Base-by-base conservation (phyloP, 1,140 invertebrate genomes). In the Hylaeus anthracinus region DNA sequence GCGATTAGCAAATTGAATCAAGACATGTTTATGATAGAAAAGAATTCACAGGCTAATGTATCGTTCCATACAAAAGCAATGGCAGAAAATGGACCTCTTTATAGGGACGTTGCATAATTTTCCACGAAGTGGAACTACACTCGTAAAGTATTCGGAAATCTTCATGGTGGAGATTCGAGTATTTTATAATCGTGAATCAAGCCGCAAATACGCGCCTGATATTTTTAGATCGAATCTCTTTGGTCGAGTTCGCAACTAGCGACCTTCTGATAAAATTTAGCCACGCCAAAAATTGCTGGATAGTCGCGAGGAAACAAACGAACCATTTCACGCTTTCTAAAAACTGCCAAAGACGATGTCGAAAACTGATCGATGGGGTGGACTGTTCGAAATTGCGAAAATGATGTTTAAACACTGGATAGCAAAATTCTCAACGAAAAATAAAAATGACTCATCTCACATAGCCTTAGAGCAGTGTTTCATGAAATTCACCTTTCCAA, bases 241-340 rank as follows among this genome's bases (percentile, higher is more conserved):
- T 67, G 51, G 53, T 58, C 41, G 73, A 1, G 26, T 26, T 26
- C n/a, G 51, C 8, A 56, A 61, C 37, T 14, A 39, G 15, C 37
- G 39, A 6, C 65, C 65, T 63, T 71, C 45, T 5, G 37, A 63
- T 63, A 60, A 71, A 78, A 78, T 78, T 60, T 71, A 78, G 58
- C 53, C 45, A 10, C 15, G 2, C 58, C 3, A 70, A 71, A 61
- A 78, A 63, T 71, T 61, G 10, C 45, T 61, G 65, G 37, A 77
- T 48, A 58, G 2, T 5, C 14, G 8, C n/a, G 8, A 37, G 8
- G 37, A 51, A 15, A 63, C 72, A 60, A 63, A 41, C 61, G 14
- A 39, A 48, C 26, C 15, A 63, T 26, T n/a, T 66, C 10, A 65
- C 72, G n/a, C n/a, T 26, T 8, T 0, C 4, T 10, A 5, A 9